Base-by-base conservation (phyloP, 2,113 vertebrate genomes). In the Dicentrarchus labrax region DNA sequence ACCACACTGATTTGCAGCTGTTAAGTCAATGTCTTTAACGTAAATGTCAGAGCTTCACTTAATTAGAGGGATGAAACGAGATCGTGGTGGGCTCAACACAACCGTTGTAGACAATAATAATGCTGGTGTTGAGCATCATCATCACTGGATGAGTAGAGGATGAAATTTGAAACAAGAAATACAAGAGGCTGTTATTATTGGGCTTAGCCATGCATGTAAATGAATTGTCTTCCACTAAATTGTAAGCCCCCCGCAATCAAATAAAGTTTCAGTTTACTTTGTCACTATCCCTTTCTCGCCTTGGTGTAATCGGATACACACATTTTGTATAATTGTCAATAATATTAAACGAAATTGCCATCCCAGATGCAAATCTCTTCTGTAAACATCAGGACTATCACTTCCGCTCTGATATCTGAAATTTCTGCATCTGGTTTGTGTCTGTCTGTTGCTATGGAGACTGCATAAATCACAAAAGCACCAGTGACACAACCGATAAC, bases 391-490 rank as follows among this genome's bases (percentile, higher is more conserved):
- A 30, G 30, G 30, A 30, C 16, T 45, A 36, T 53, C 11, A 5
- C 38, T 24, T 74, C 60, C 1, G 16, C 61, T 72, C 39, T 68
- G 21, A 47, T 22, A 13, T 75, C 48, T 61, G 64, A 76, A n/a
- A 41, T 56, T 76, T 75, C 15, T 43, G 30, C 11, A 57, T 79
- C 67, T 84, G 30, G 39, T 70, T 30, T 69, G 36, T 48, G 11
- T 36, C 66, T 48, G 11, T 36, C 66, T 53, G 62, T 77, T 73
- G 62, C 78, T 59, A 78, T 70, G 24, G n/a, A 65, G 75, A 90
- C 66, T 61, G 57, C 6, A 66, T 22, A 9, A 62, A 78, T 12
- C 57, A 45, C 24, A 59, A 77, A 65, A 57, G 16, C 39, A 50
- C 8, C 13, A 12, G 41, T 48, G 67, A 43, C 56, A 56, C 6